A percentile compares a stretch with the other conserved stretches of the same genome.
phyloP scores from a whole-genome alignment of 2,888 invertebrate genomes.

The Calliphora vomitoria region DNA sequence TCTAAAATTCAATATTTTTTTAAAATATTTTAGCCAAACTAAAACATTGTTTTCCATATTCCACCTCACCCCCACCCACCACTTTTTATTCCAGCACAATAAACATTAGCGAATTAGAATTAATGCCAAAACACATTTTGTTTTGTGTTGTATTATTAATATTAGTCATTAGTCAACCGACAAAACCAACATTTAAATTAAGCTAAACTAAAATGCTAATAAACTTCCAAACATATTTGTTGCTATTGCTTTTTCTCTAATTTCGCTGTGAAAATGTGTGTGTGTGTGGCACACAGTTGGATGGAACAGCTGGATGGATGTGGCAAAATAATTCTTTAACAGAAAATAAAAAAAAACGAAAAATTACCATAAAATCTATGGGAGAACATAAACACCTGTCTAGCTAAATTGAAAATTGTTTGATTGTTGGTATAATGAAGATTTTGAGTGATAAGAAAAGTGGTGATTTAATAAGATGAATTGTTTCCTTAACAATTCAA shows the following conservation, averaged over 20 bases:
- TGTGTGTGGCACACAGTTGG: background rate
- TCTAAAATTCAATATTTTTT: too few relatives aligned
- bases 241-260: background rate
- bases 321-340: background rate
- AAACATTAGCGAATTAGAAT: too few relatives aligned
- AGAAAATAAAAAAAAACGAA: background rate
- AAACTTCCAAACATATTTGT: background rate
- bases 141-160: background rate
- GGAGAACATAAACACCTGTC: background rate
- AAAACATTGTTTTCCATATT: too few relatives aligned
- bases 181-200: slow-evolving; percentile 32
- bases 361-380: background rate
- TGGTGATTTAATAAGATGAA: too few relatives aligned
- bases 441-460: too few relatives aligned
- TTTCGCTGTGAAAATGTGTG: background rate
- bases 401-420: too few relatives aligned
- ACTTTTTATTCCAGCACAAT: too few relatives aligned
- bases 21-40: too few relatives aligned
- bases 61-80: too few relatives aligned
- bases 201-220: slow-evolving; percentile 18
- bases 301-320: slow-evolving; percentile 21
- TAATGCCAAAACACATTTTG: background rate
- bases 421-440: too few relatives aligned
- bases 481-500: too few relatives aligned
- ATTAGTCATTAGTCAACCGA: slow-evolving; percentile 16